Conservation (phyloP, 2,888 invertebrate genomes). For the Digitonthophagus gazella region DNA sequence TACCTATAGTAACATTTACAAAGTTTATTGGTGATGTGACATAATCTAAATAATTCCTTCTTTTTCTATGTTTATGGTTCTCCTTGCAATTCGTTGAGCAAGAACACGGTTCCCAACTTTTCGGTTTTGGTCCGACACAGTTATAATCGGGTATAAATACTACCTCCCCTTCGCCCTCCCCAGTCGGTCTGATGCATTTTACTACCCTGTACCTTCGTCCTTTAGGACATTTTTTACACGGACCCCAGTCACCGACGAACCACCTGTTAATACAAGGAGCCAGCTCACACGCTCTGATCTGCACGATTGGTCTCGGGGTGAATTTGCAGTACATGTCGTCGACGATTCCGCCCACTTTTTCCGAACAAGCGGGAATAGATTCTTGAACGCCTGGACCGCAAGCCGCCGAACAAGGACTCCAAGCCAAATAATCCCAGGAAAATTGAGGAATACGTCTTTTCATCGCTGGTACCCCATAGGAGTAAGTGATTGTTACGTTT, state of each 20-base stretch:
- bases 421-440: slow-evolving; percentile 54
- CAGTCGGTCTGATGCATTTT: slow-evolving; percentile 44
- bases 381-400: slow-evolving; percentile 55
- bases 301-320: slow-evolving; percentile 27
- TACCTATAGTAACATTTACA: too few species aligned
- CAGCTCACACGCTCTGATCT: slow-evolving; percentile 35
- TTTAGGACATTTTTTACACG: slow-evolving; percentile 41
- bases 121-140: slow-evolving; percentile 44
- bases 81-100: slow-evolving; percentile 19
- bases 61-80: background rate
- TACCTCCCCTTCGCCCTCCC: slow-evolving; percentile 45
- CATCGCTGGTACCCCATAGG: slow-evolving; percentile 30
- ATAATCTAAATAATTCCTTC: background rate
- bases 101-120: slow-evolving; percentile 37
- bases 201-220: slow-evolving; percentile 39
- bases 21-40: too few species aligned
- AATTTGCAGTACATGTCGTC: slow-evolving; percentile 34
- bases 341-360: slow-evolving; percentile 35
- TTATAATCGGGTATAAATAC: slow-evolving; percentile 41
- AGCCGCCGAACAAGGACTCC: slow-evolving; percentile 56
- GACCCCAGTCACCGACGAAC: slow-evolving; percentile 48
- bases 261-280: slow-evolving; percentile 41
- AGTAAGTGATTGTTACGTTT: slow-evolving; percentile 35
- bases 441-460: slow-evolving; percentile 48
- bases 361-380: slow-evolving; percentile 35